Conservation (phyloP, 2,888 invertebrate genomes). For the Acholoe squamosa region DNA sequence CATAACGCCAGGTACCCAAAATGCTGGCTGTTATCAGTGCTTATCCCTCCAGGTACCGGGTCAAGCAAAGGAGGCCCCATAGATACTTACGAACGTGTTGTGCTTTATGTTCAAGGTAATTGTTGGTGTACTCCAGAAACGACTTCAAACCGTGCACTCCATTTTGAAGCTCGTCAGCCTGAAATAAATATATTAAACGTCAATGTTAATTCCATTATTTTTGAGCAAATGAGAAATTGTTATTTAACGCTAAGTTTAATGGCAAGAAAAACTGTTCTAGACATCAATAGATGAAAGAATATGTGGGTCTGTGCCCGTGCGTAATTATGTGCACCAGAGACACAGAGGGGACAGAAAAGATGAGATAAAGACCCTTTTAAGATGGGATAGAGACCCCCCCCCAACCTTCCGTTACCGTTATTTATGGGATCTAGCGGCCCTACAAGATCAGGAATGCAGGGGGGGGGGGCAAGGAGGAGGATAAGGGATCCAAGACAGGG, state of each 20-base stretch:
- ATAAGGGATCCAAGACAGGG: too few relatives aligned
- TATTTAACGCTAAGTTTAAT: background rate
- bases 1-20: too few relatives aligned
- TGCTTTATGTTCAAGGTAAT: background rate
- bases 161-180: conserved; percentile 23
- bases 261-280: background rate
- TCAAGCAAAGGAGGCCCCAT: too few relatives aligned
- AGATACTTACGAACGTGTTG: background rate
- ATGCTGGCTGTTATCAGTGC: too few relatives aligned
- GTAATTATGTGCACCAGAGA: background rate
- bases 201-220: background rate
- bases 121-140: background rate
- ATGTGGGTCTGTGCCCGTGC: background rate
- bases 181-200: background rate
- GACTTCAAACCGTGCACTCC: background rate
- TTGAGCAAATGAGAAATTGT: background rate
- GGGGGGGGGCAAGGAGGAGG: too few relatives aligned
- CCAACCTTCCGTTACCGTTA: background rate
- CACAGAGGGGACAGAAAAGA: too few relatives aligned
- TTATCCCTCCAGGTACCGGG: too few relatives aligned
- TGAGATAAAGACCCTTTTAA: too few relatives aligned
- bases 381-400: background rate
- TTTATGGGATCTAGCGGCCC: too few relatives aligned
- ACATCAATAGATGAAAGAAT: background rate
- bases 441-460: too few relatives aligned